Percentiles rank a stretch among this genome's conserved stretches.
These are phyloP conservation scores for Stichopus chloronotus DNA, from an alignment of 35 echinoderm and acorn worm genomes.

Conservation along the genomic window DNA sequence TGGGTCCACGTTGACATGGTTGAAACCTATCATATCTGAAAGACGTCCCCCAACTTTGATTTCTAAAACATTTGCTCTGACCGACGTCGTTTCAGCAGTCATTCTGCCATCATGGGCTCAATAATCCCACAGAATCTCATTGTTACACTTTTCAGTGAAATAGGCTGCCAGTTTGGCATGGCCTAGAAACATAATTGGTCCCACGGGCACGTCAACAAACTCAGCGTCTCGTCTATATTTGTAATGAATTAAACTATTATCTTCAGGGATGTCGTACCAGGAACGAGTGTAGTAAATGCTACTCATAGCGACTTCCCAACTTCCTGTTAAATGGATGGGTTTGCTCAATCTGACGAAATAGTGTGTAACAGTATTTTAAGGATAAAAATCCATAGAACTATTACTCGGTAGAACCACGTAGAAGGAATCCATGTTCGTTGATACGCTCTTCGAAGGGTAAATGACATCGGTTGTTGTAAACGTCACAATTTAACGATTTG, in stretches of 20 bases:
- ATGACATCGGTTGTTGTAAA: no score
- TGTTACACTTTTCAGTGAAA: background rate
- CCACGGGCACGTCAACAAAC: background rate
- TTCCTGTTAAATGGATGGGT: background rate
- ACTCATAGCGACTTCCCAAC: constrained; percentile 16
- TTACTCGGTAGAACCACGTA: constrained; percentile 39
- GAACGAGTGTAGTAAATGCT: background rate
- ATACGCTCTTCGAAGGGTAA: background rate
- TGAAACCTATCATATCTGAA: background rate
- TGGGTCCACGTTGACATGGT: background rate
- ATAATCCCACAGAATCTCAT: background rate
- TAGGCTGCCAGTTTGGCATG: background rate
- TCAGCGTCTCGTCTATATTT: background rate
- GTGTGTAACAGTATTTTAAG: background rate
- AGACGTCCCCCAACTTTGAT: background rate
- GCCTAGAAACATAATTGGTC: background rate
- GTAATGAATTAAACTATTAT: background rate
- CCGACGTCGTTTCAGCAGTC: background rate
- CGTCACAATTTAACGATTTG: constrained; percentile 16
- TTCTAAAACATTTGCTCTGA: background rate
- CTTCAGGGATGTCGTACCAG: constrained; percentile 20
- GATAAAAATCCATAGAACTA: constrained; percentile 4
- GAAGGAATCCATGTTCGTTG: background rate
- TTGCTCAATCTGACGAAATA: background rate
- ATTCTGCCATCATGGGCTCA: background rate